Percentiles rank a stretch among this genome's conserved stretches.
Evolutionary conservation across 2,888 invertebrate genomes (phyloP).

Genomic region (Eueremaeus valkanovi): DNA sequence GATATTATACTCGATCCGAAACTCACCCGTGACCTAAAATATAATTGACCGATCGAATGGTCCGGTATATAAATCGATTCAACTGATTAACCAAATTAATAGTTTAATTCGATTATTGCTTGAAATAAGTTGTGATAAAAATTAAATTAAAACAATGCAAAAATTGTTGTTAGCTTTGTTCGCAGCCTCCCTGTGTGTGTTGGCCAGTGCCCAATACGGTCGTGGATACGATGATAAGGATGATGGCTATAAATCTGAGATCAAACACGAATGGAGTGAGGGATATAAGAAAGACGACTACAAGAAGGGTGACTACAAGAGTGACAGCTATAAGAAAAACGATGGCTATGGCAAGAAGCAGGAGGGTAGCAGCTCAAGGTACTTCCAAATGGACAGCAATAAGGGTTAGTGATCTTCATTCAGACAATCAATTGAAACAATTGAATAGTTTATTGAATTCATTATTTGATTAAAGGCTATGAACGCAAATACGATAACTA

Average conservation of each 20-base stretch:
- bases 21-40: conserved; percentile 1
- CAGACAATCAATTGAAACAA: too few relatives aligned
- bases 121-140: not conserved
- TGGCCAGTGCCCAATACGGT: conserved; percentile 15
- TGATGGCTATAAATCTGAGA: not conserved
- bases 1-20: not conserved
- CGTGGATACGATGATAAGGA: not conserved
- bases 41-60: not conserved
- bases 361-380: not conserved
- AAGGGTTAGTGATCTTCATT: not conserved
- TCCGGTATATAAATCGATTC: conserved; percentile 17
- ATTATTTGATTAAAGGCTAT: not conserved
- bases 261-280: conserved; percentile 1
- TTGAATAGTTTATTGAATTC: not conserved
- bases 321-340: not conserved
- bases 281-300: not conserved
- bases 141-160: conserved; percentile 4
- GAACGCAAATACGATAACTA: not conserved
- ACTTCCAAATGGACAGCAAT: not conserved
- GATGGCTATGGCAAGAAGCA: not conserved
- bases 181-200: not conserved
- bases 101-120: not conserved
- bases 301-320: not conserved
- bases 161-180: not conserved
- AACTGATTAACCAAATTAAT: not conserved